Evolutionary conservation across 1,140 invertebrate species (phyloP), one percentile per base, ranked within the genome.

Genomic region (Drosophila ercepeae): DNA sequence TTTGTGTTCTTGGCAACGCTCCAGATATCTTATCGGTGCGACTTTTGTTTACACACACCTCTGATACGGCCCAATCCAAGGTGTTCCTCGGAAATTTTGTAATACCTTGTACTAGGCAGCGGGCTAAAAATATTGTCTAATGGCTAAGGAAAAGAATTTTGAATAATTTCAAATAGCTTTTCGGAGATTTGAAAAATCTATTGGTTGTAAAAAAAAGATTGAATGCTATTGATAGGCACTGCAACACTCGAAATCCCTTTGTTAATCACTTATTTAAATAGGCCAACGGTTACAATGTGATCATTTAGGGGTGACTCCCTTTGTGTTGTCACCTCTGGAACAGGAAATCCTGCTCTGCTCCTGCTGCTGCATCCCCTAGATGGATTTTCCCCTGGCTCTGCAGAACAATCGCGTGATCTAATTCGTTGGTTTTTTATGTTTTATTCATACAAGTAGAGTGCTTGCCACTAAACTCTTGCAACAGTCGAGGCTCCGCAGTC

Each of bases 11-110:
- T 64, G 63, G 23, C 55, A 45, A 9, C 32, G 21, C 52, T 60
- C 42, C 29, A 54, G 58, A 45, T 73, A 73, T 50, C 69, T 73
- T 73, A 73, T 73, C 69, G 48, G 5, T 11, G 49, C 49, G 55
- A 49, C 42, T 42, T 72, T n/a, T n/a, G 57, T 69, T 69, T 69
- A 32, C 36, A 45, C 59, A 27, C 27, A 21, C 23, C 29, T 41
- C 21, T 14, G 64, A 65, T 68, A 60, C 16, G 5, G 27, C 19
- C 14, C 9, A 45, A 16, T 41, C 52, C 52, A 70, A 59, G 53
- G 46, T 59, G 39, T 9, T 29, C 14, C 9, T 45, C 59, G 46
- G 5, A 11, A 21, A 16, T 69, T 14, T 70, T 46, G 53, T 70
- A 70, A 71, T 46, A 61, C 57, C 68, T 70, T 29, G 68, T 27